These are phyloP conservation scores for human DNA, from an alignment of 2,113 vertebrate species.

Conservation along the genomic window GRCh38 chr13:47926001-47926500, in stretches of 20 bases:
- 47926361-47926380: constrained; percentile 75
- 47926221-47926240: constrained; percentile 86
- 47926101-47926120: constrained; percentile 86
- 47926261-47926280: constrained; percentile 87
- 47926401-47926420: constrained; percentile 79
- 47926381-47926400: constrained; percentile 81
- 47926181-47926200: constrained; percentile 88
- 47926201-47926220: constrained; percentile 80
- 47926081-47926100: constrained; percentile 82
- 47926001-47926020: constrained; percentile 80
- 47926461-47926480: constrained; percentile 85
- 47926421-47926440: constrained; percentile 80
- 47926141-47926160: constrained; percentile 86
- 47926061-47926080: constrained; percentile 84
- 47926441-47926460: constrained; percentile 83
- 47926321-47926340: constrained; percentile 42
- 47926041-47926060: constrained; percentile 78
- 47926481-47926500: constrained; percentile 85
- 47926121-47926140: constrained; percentile 84
- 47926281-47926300: constrained; percentile 76
- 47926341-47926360: constrained; percentile 58
- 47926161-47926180: constrained; percentile 87
- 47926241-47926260: constrained; percentile 85
- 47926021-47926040: constrained; percentile 75
- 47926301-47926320: constrained; percentile 62